Base-by-base conservation (phyloP, 2,888 invertebrate species). In the Diloba caeruleocephala region DNA sequence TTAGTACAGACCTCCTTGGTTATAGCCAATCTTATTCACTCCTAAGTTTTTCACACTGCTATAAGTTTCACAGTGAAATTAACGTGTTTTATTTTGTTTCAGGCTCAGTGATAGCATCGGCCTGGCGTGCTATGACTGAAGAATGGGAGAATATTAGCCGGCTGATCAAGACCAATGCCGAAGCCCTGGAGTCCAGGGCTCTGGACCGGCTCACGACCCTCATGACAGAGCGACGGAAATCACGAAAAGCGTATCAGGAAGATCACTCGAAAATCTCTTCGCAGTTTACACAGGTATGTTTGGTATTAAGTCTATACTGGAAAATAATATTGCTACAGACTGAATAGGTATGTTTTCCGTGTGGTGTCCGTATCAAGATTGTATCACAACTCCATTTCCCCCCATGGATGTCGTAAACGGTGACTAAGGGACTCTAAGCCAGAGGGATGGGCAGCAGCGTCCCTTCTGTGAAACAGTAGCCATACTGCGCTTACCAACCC, bases 131-230 rank as follows among this genome's bases (percentile, higher is more conserved):
- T 50, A 96, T 98, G 90, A 96, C 98, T 88, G 97, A 98, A 76
- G 98, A 98, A 79, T 95, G 98, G 87, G 98, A 98, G 84, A 96
- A 95, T 78, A 96, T 97, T 48, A 97, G 97, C 14, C 96, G 96
- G 71, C 94, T 97, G 67, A 96, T 99, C 55, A 96, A 96, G 79
- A 95, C 96, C 58, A 98, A 98, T 84, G 97, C 98, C 1, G 98
- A 98, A 84, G 95, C 96, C 15, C 94, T 99, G 70, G 97, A 98
- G 82, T 96, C 95, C 19, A 95, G 96, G 60, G 97, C 98, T 8
- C 88, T 97, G 46, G 98, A 98, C 75, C 96, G 97, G 69, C 94
- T 99, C 63, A 95, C 95, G 67, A 94, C 95, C 29, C 94, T 99
- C 51, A 97, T 97, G 85, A 94, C 95, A n/a, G 98, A 98, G 81